These are phyloP conservation scores for Lochmaea crataegi DNA, from an alignment of 2,888 invertebrate genomes.

Conservation along the genomic window DNA sequence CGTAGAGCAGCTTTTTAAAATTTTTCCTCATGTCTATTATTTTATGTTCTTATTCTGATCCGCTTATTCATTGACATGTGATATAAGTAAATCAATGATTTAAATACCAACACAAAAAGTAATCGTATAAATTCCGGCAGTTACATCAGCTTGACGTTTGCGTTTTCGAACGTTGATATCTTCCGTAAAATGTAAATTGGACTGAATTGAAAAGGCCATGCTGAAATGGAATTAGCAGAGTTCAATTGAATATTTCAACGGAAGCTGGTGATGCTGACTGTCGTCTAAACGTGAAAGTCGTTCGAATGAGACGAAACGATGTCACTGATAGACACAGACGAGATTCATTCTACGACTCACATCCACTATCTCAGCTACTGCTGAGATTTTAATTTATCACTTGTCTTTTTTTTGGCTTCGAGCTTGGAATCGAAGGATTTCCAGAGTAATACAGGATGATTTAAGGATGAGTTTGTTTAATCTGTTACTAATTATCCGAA, in stretches of 20 bases:
- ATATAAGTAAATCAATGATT: background rate
- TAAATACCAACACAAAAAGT: background rate
- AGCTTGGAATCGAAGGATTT: background rate
- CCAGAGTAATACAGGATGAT: too few species aligned
- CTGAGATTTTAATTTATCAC: background rate
- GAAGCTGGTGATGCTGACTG: background rate
- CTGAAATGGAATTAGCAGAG: background rate
- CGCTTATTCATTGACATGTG: background rate
- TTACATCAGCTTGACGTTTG: background rate
- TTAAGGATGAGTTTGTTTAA: too few species aligned
- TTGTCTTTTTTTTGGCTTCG: too few species aligned
- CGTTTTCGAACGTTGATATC: background rate
- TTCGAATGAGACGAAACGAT: background rate
- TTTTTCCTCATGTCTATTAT: too few species aligned
- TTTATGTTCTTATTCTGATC: too few species aligned
- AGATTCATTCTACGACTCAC: background rate
- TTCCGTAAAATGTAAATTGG: slow-evolving; percentile 1
- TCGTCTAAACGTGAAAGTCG: background rate
- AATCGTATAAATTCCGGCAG: background rate
- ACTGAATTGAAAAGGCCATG: background rate
- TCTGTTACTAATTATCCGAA: too few species aligned
- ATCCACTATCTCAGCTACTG: background rate
- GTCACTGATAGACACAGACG: slow-evolving; percentile 3
- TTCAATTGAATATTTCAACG: slow-evolving; percentile 7
- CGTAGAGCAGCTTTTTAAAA: too few species aligned